Conservation (phyloP, 2,888 invertebrate species). For the Drosophila anomelani region DNA sequence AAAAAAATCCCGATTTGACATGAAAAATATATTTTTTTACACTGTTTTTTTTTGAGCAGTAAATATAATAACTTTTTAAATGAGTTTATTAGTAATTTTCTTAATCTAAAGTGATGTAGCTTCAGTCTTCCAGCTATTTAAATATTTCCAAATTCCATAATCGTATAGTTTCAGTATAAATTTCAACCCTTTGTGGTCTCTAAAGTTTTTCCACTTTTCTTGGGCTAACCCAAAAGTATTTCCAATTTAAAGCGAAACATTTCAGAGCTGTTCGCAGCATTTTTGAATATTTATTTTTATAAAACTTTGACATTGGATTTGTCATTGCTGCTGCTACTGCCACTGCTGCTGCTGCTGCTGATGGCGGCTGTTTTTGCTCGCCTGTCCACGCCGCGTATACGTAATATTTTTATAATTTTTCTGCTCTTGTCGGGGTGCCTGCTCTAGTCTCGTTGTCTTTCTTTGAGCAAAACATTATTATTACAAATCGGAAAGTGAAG, state of each 20-base stretch:
- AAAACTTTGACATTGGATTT: constrained; percentile 82
- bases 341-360: background rate
- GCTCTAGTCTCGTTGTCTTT: constrained; percentile 13
- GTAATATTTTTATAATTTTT: constrained; percentile 63
- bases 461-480: constrained; percentile 22
- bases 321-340: constrained; percentile 71
- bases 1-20: background rate
- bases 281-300: constrained; percentile 76
- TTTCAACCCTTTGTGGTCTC: background rate
- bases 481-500: constrained; percentile 39
- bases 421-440: constrained; percentile 1
- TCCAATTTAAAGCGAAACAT: constrained; percentile 29
- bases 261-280: constrained; percentile 21
- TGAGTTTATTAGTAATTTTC: background rate
- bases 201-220: background rate
- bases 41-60: background rate
- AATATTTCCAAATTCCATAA: background rate
- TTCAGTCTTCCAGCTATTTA: background rate
- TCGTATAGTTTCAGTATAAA: background rate
- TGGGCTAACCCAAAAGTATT: constrained; percentile 12
- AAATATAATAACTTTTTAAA: constrained; percentile 44
- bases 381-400: constrained; percentile 68
- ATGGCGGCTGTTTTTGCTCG: constrained; percentile 40
- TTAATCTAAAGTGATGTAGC: background rate
- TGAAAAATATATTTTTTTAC: background rate